Base-by-base conservation (phyloP, 1,140 invertebrate species). In the Drosophila pseudoananassae region DNA sequence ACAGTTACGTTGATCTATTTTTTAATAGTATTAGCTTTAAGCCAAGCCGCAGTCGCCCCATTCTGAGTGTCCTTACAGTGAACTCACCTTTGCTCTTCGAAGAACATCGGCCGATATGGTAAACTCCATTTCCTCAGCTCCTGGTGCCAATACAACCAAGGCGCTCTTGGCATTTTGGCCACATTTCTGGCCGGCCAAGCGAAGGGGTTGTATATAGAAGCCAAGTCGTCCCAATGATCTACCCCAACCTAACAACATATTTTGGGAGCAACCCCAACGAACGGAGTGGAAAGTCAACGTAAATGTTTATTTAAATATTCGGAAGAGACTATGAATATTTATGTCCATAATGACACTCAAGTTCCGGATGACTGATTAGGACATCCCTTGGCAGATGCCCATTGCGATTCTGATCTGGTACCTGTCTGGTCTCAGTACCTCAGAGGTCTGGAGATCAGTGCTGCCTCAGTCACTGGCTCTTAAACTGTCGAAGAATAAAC, bases 101-200 rank as follows among this genome's bases (percentile, higher is more conserved):
- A 99, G 92, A 61, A 99, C 95, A 92, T 99, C 98, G 25, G 95
- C 96, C 3, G 97, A 95, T 51, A 98, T 97, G 6, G 98, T 95
- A 50, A 97, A 95, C 93, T 99, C 99, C 96, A 99, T 99, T 93
- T 99, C 98, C 92, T 99, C 98, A 12, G 96, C 94, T 0, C 98
- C 98, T 69, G 96, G 94, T 1, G 97, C 95, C 27, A 98, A 90
- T 50, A 98, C 93, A 43, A 98, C 93, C 9, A 98, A 87, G 8
- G 96, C 98, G 6, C n/a, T 81, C 38, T 91, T 92, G 0, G 56
- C 10, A 10, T 36, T 25, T 10, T 33, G 9, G 20, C 9, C 43
- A 9, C 27, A 33, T 7, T 46, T 63, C 7, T 5, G 43, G 6
- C 52, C 56, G 20, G 4, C 7, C 20, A 56, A 2, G 17, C 10